Evolutionary conservation across 2,888 invertebrate genomes (phyloP).

Genomic region (Carpatolechia fugitivella): DNA sequence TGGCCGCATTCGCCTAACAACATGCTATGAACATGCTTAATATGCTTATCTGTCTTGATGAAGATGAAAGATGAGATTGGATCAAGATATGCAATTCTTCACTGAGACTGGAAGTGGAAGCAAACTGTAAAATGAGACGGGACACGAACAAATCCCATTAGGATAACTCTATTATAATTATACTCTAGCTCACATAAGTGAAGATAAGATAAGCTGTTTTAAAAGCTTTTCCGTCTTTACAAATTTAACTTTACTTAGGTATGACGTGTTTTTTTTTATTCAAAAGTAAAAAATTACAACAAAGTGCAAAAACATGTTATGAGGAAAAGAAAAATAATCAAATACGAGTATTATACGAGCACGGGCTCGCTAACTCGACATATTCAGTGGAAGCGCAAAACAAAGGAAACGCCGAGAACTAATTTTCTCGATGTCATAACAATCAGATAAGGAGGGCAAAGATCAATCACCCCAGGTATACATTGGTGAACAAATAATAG

Average conservation of each 20-base stretch:
- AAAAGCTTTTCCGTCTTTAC: background rate
- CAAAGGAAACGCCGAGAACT: slow-evolving; percentile 29
- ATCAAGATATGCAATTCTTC: background rate
- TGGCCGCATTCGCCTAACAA: background rate
- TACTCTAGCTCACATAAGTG: background rate
- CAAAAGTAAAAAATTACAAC: background rate
- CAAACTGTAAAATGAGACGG: background rate
- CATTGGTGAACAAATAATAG: background rate
- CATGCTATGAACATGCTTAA: slow-evolving; percentile 9
- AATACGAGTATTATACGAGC: background rate
- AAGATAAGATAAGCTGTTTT: no score
- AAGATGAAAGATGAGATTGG: background rate
- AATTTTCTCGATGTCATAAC: slow-evolving; percentile 33
- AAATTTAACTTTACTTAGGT: no score
- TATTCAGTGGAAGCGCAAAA: slow-evolving; percentile 20
- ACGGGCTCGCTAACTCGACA: background rate
- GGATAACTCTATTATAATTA: background rate
- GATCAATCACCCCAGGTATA: slow-evolving; percentile 27
- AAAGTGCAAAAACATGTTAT: background rate
- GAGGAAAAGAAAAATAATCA: background rate
- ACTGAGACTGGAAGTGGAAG: background rate
- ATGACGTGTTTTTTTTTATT: background rate
- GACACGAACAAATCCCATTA: background rate
- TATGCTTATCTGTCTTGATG: background rate
- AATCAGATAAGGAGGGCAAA: slow-evolving; percentile 32